phyloP scores from a whole-genome alignment of 2,113 vertebrate genomes.

The Stigmatopora argus region DNA sequence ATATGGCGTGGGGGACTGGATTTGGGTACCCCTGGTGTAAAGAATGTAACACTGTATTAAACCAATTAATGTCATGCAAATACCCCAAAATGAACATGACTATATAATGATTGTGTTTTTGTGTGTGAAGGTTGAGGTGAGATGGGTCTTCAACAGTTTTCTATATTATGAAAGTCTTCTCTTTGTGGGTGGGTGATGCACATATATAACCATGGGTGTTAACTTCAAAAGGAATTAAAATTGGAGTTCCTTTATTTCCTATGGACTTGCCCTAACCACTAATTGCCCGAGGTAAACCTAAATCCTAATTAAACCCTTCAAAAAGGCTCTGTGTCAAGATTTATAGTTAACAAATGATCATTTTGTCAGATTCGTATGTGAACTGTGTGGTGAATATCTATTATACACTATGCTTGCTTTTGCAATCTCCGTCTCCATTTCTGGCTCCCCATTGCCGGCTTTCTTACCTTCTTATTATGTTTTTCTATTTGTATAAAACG shows the following conservation, averaged over 20 bases:
- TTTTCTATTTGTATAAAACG: conserved; percentile 4
- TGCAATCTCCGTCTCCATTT: neutral
- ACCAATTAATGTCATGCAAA: neutral
- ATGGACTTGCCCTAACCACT: conserved; percentile 4
- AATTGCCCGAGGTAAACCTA: conserved; percentile 7
- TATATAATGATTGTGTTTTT: conserved; percentile 20
- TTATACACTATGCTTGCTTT: neutral
- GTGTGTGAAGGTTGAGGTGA: neutral
- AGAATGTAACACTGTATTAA: neutral
- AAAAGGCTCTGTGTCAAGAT: neutral
- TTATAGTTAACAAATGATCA: neutral
- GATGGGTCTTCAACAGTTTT: neutral
- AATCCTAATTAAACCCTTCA: conserved; percentile 1
- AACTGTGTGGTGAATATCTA: neutral
- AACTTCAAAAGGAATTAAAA: conserved; percentile 1
- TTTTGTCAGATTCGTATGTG: neutral
- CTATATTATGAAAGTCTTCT: neutral
- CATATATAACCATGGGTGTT: neutral
- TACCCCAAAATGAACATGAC: neutral
- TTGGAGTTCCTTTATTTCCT: neutral
- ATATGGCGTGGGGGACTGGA: too few relatives aligned
- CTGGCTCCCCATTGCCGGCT: neutral
- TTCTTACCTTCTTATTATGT: neutral
- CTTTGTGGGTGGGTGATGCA: neutral
- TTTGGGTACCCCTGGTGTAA: too few relatives aligned